phyloP scores from a whole-genome alignment of 2,113 vertebrate species.

The Syngnathus scovelli region DNA sequence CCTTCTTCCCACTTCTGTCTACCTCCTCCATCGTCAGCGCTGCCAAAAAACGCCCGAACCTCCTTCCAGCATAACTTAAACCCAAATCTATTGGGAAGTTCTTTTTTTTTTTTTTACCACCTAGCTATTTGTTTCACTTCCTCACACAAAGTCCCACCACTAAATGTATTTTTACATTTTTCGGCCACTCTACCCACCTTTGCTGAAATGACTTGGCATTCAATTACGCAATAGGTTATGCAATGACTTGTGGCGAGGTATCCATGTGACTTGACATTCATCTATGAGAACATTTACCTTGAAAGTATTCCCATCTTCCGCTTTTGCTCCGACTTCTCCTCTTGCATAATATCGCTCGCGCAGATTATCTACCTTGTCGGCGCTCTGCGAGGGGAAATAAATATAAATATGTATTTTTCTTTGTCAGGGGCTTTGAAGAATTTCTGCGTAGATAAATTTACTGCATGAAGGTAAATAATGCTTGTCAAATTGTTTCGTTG shows the following conservation, averaged over 20 bases:
- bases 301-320: background rate
- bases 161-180: background rate
- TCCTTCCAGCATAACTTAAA: constrained; percentile 31
- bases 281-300: background rate
- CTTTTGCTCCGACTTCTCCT: background rate
- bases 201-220: background rate
- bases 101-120: background rate
- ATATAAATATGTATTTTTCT: background rate
- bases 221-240: background rate
- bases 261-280: constrained; percentile 2
- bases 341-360: constrained; percentile 1
- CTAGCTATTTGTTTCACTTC: too few relatives aligned
- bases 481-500: background rate
- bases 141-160: too few relatives aligned
- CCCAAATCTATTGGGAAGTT: constrained; percentile 30
- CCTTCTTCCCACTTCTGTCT: constrained; percentile 21
- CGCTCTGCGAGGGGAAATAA: background rate
- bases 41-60: constrained; percentile 11
- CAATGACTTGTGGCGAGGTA: background rate
- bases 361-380: constrained; percentile 6
- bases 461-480: background rate
- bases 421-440: background rate
- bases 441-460: background rate
- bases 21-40: constrained; percentile 29
- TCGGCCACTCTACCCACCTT: background rate